A percentile compares a stretch with the other conserved stretches of the same genome.
Conservation (phyloP, 2,113 vertebrate genomes). For the Alosa alosa region DNA sequence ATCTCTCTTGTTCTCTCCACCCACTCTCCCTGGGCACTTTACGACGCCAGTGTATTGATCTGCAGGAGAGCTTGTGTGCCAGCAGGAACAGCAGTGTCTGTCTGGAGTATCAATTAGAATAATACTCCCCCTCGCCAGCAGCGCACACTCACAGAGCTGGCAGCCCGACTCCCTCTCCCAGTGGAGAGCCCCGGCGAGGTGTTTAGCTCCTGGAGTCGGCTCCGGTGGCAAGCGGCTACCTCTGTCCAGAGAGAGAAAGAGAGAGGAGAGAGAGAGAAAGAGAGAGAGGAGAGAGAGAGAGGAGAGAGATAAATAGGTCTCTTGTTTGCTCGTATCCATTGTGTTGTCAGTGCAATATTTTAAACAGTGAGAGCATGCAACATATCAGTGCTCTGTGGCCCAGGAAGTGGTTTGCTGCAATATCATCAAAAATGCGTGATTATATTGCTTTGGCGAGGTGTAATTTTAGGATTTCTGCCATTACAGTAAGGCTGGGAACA, state of each 20-base stretch:
- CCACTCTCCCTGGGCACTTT: not conserved
- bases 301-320: not conserved
- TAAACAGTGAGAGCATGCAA: not conserved
- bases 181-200: constrained; percentile 6
- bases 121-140: constrained; percentile 29
- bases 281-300: not conserved
- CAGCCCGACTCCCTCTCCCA: not conserved
- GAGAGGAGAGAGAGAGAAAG: not conserved
- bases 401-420: constrained; percentile 8
- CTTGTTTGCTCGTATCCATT: not conserved
- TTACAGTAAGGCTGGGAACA: constrained; percentile 9
- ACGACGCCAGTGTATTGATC: constrained; percentile 42
- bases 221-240: not conserved
- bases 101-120: constrained; percentile 35
- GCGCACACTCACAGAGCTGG: constrained; percentile 9
- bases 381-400: not conserved
- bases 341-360: not conserved
- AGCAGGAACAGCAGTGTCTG: constrained; percentile 19
- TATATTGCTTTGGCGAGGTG: constrained; percentile 20
- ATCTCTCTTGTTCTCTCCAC: not conserved
- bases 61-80: not conserved
- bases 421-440: not conserved
- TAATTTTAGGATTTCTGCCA: constrained; percentile 28
- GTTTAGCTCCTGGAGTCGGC: constrained; percentile 10
- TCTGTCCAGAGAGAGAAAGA: not conserved